These are phyloP conservation scores for fruit fly (Drosophila melanogaster) DNA, from an alignment of 1,140 invertebrate species.

Conservation along the genomic window Release_6_plus_ISO1_MT NT_037436.4:18291501-18292000, in stretches of 20 bases:
- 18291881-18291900: constrained; percentile 36
- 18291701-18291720: constrained; percentile 63
- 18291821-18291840: constrained; percentile 38
- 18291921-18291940: background rate
- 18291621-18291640: background rate
- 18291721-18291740: constrained; percentile 78
- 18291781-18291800: constrained; percentile 58
- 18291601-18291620: background rate
- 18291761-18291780: constrained; percentile 35
- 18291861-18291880: constrained; percentile 26
- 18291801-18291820: constrained; percentile 65
- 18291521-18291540: too few relatives aligned
- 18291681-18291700: constrained; percentile 46
- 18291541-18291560: too few relatives aligned
- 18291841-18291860: constrained; percentile 11
- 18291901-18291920: background rate
- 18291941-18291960: constrained; percentile 6
- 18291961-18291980: background rate
- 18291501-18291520: too few relatives aligned
- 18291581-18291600: too few relatives aligned
- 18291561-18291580: too few relatives aligned
- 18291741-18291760: constrained; percentile 51
- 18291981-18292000: background rate
- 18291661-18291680: constrained; percentile 47
- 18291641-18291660: constrained; percentile 34